Conservation (phyloP, 2,888 invertebrate genomes). For the Norana najaformis region DNA sequence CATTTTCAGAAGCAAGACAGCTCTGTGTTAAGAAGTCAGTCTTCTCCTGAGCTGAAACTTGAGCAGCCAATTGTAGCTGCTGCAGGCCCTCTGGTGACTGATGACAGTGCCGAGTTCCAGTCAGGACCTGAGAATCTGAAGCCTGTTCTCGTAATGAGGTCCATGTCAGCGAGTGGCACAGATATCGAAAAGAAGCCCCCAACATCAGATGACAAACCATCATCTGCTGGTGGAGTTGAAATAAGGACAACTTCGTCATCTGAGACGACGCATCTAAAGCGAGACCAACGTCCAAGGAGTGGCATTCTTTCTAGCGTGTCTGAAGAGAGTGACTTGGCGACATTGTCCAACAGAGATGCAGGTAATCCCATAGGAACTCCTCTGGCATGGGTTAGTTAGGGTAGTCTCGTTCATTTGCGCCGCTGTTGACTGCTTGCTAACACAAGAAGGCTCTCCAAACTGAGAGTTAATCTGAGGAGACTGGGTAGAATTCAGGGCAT, state of each 20-base stretch:
- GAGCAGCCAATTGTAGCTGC: not conserved
- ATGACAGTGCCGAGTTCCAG: not conserved
- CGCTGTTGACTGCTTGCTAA: not conserved
- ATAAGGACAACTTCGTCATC: not conserved
- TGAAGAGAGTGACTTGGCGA: slow-evolving; percentile 15
- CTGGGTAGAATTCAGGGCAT: not conserved
- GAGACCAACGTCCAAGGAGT: slow-evolving; percentile 23
- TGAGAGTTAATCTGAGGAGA: not conserved
- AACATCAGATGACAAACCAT: not conserved
- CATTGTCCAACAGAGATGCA: not conserved
- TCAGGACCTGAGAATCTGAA: not conserved
- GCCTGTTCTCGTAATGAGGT: not conserved
- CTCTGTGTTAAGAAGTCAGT: slow-evolving; percentile 17
- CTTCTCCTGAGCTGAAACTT: slow-evolving; percentile 16
- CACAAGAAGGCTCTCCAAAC: not conserved
- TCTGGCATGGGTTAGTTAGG: not conserved
- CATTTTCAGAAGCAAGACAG: not conserved
- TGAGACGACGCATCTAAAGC: not conserved
- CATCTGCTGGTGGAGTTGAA: not conserved
- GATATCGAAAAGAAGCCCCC: not conserved
- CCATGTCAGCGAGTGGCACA: not conserved
- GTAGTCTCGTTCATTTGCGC: not conserved
- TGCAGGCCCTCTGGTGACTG: not conserved
- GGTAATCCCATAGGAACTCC: not conserved
- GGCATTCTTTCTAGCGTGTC: slow-evolving; percentile 23